A percentile compares a stretch with the other conserved stretches of the same genome.
These are phyloP conservation scores for Amblyteles armatorius DNA, from an alignment of 2,888 invertebrate species.

Conservation along the genomic window DNA sequence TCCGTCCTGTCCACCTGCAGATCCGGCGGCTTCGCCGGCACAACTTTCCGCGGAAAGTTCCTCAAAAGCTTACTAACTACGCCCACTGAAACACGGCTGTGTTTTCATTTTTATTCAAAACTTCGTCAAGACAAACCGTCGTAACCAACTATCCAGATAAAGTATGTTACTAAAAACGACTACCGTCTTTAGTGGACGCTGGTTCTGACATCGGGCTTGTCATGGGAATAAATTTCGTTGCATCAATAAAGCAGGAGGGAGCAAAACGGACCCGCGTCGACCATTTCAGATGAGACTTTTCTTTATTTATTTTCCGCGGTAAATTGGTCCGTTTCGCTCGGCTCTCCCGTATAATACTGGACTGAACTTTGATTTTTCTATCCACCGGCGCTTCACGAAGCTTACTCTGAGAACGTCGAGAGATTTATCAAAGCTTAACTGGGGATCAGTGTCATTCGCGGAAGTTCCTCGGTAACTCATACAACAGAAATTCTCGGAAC, in stretches of 20 bases:
- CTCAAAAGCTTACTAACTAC: background rate
- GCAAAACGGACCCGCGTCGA: too few species aligned
- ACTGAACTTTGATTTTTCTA: background rate
- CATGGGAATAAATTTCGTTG: too few species aligned
- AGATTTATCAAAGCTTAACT: slow-evolving; percentile 14
- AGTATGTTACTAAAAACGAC: background rate
- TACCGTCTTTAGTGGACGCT: background rate
- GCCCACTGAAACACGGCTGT: background rate
- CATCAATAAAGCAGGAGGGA: too few species aligned
- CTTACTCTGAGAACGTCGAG: slow-evolving; percentile 3
- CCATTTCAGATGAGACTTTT: background rate
- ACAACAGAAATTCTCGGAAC: background rate
- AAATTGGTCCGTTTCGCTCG: background rate
- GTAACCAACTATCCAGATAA: background rate
- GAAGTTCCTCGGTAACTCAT: background rate
- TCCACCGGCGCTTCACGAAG: background rate
- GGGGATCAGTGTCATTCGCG: slow-evolving; percentile 1
- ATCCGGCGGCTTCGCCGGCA: background rate
- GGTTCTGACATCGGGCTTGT: too few species aligned
- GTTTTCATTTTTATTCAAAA: background rate
- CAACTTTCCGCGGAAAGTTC: slow-evolving; percentile 23
- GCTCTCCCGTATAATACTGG: background rate
- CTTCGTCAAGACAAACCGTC: background rate
- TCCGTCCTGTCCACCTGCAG: background rate
- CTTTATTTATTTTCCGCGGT: background rate